Base-by-base conservation (phyloP, 1,140 invertebrate genomes). In the Cotesia typhae region DNA sequence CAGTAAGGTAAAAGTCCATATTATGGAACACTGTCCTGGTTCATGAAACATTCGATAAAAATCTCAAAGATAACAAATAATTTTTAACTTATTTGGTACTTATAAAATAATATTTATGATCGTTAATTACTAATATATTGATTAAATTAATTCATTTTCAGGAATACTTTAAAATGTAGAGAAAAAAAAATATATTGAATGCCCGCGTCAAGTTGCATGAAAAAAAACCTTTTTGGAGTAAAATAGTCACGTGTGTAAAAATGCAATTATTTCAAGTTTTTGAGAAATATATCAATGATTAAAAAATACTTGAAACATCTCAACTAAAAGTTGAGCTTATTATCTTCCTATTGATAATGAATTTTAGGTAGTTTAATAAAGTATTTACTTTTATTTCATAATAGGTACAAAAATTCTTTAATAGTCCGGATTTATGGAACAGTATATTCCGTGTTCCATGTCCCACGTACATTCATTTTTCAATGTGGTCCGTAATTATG, bases 1-100 rank as follows among this genome's bases (percentile, higher is more conserved):
- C n/a, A n/a, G n/a, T 55, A 55, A 55, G 53, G 53, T 55, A 55
- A 55, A 55, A 55, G 53, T 55, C 53, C 7, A 55, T 55, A 55
- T 55, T 55, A 55, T 55, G 53, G 53, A 55, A 55, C 10, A 55
- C 14, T 55, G 53, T 52, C 53, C 53, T 36, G 10, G 9, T 17
- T 59, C 12, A 47, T 53, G 4, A 12, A 64, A 9, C 17, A 63
- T 41, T 1, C 7, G 36, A 70, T 61, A 5, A 37, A 60, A 38
- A 57, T 14, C 47, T 37, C 17, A 4, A n/a, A n/a, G n/a, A 72
- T 28, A 10, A 55, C 53, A 55, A 55, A 55, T 55, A 55, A 55
- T 55, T 55, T 55, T 55, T n/a, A 55, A 55, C 1, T 55, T 55
- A 55, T 55, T 55, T 55, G 17, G n/a, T 55, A 55, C 53, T 55